These are phyloP conservation scores for Hyperopisus bebe DNA, from an alignment of 2,113 vertebrate species.

Conservation along the genomic window DNA sequence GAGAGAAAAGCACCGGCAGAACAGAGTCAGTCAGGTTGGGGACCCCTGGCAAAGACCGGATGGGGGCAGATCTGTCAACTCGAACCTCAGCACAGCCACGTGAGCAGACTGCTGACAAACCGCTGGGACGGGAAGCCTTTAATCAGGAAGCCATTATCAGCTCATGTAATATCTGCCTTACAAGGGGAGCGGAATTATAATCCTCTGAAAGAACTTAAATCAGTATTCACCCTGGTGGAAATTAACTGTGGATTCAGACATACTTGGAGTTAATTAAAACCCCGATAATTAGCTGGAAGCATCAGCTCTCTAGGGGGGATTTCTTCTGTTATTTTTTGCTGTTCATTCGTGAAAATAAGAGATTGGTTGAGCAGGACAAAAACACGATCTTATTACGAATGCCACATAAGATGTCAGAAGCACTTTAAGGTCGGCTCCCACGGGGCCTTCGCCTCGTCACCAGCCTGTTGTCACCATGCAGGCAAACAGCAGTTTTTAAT, in stretches of 20 bases:
- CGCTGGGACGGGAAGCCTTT: background rate
- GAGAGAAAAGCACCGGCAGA: background rate
- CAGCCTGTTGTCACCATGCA: background rate
- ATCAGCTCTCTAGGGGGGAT: background rate
- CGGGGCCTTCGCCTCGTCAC: background rate
- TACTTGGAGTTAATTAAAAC: constrained; percentile 22
- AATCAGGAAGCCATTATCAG: background rate
- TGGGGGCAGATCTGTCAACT: background rate
- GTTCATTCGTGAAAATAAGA: background rate
- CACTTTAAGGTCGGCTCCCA: background rate
- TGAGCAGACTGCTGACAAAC: background rate
- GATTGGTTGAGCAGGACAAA: background rate
- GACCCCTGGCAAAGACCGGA: background rate
- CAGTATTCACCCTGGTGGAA: background rate
- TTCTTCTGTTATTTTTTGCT: background rate
- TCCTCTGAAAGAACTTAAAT: constrained; percentile 13
- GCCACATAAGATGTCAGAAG: background rate
- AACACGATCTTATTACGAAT: constrained; percentile 2
- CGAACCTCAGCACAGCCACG: background rate
- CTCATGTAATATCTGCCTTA: constrained; percentile 17
- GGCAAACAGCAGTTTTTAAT: background rate
- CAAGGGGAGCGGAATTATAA: background rate
- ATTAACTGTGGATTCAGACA: constrained; percentile 10
- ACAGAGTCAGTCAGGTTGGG: background rate
- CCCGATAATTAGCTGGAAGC: constrained; percentile 21